phyloP scores from a whole-genome alignment of 2,797 vertebrate genomes.

The Hemitrygon akajei region DNA sequence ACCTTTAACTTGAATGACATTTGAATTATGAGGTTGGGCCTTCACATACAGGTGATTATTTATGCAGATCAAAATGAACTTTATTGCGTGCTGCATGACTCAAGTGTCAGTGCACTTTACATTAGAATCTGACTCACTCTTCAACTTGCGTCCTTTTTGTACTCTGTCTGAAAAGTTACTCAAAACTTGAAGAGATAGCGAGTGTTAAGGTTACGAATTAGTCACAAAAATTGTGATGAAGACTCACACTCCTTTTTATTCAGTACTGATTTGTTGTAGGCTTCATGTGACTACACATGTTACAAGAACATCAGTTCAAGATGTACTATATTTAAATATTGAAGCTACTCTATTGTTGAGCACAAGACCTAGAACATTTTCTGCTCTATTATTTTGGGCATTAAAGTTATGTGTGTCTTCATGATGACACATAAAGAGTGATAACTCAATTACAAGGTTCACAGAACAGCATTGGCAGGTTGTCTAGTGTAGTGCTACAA shows the following conservation, averaged over 20 bases:
- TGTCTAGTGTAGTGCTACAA: too few species aligned
- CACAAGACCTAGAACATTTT: too few species aligned
- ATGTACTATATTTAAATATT: too few species aligned
- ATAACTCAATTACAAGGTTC: too few species aligned
- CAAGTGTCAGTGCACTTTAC: neutral
- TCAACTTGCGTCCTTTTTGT: neutral
- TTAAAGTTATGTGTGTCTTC: too few species aligned
- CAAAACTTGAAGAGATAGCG: neutral
- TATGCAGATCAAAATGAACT: neutral
- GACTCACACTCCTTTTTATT: too few species aligned
- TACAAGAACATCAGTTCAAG: neutral
- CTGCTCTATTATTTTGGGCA: too few species aligned
- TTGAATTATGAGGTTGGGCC: neutral
- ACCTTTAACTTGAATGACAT: neutral
- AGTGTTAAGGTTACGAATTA: too few species aligned
- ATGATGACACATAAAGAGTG: too few species aligned
- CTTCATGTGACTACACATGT: neutral
- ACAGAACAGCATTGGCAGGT: too few species aligned
- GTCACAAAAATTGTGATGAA: neutral
- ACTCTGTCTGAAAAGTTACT: neutral
- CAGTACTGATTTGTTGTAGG: neutral
- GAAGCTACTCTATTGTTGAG: too few species aligned
- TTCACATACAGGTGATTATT: slow-evolving; percentile 11
- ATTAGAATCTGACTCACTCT: slow-evolving; percentile 1
- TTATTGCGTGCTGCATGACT: neutral